Evolutionary conservation across 2,888 invertebrate species (phyloP), one percentile per base, ranked within the genome.

Genomic region (Lepetodrilus schrolli): DNA sequence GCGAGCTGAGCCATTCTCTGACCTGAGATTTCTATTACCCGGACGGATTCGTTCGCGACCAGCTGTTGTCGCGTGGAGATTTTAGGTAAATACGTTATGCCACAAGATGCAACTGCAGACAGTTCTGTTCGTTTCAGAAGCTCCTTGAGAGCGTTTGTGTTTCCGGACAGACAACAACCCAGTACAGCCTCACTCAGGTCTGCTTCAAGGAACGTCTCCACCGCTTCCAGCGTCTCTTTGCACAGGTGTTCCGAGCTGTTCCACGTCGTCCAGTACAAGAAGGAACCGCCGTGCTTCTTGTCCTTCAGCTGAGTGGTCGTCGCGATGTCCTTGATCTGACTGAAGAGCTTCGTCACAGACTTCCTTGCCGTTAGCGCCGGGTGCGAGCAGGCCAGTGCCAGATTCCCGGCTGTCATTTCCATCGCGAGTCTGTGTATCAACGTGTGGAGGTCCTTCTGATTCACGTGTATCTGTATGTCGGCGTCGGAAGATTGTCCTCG

Each of bases 191-290:
- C 58, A n/a, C 26, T 30, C 5, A 58, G 17, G 58, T 58, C 58
- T 30, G 17, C 17, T 13, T 58, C 58, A 4, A 34, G 58, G 34
- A 58, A 30, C 10, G 17, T n/a, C 7, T 48, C 48, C 13, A 30
- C 30, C n/a, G 3, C 30, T 17, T 58, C 34, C 13, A 58, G 30
- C 5, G 58, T 30, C 30, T 30, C 58, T 30, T 58, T 58, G 34
- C 58, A 58, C 7, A 58, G 30, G 30, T 58, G 26, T 13, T 58
- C 58, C 13, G 30, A 30, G 34, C 34, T 58, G 30, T 58, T 58
- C 58, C 58, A 58, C 1, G 58, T 58, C 4, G 58, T 34, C 58
- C 58, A 58, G 34, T 58, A 58, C 58, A 58, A 34, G 17, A 58
- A 58, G 8, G 58, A 58, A 10, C 58, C 58, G 17, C 58, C 58